A percentile compares a stretch with the other conserved stretches of the same genome.
Evolutionary conservation across 2,888 invertebrate species (phyloP).

Genomic region (Acanthacorydalis orientalis): DNA sequence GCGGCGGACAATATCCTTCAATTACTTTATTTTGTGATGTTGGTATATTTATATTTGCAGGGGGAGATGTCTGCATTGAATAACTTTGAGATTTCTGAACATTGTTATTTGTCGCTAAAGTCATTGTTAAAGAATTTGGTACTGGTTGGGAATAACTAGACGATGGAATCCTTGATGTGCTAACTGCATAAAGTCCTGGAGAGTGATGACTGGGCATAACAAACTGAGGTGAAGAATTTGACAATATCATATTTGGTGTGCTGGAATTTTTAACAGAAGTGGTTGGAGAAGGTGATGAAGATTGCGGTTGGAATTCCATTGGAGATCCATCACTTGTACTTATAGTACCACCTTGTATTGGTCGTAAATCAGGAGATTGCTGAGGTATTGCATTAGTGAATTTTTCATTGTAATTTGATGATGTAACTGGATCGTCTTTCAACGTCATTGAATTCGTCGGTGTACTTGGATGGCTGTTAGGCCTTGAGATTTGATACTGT

Average conservation of each 20-base stretch:
- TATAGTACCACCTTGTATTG: conserved; percentile 70
- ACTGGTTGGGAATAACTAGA: background rate
- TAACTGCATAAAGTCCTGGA: background rate
- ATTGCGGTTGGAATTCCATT: conserved; percentile 26
- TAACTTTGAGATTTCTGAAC: background rate
- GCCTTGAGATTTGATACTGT: conserved; percentile 22
- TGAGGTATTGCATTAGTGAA: conserved; percentile 21
- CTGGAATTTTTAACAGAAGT: conserved; percentile 32
- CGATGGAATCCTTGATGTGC: background rate
- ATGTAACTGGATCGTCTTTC: conserved; percentile 47
- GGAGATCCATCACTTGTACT: conserved; percentile 70
- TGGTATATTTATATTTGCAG: background rate
- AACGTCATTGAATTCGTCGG: conserved; percentile 28
- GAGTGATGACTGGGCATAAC: conserved; percentile 2
- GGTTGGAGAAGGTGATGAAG: conserved; percentile 41
- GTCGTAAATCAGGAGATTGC: conserved; percentile 43
- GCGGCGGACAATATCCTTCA: conserved; percentile 23
- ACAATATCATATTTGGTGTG: conserved; percentile 25
- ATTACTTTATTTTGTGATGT: conserved; percentile 7
- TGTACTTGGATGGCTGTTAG: conserved; percentile 32
- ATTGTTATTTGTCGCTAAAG: background rate
- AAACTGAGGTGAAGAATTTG: conserved; percentile 1
- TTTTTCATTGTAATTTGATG: conserved; percentile 46
- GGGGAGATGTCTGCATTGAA: too few relatives aligned
- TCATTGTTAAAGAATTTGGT: background rate